Percentiles rank a stretch among this genome's conserved stretches.
These are phyloP conservation scores for Polypedilum vanderplanki DNA, from an alignment of 1,140 invertebrate genomes.

Conservation along the genomic window DNA sequence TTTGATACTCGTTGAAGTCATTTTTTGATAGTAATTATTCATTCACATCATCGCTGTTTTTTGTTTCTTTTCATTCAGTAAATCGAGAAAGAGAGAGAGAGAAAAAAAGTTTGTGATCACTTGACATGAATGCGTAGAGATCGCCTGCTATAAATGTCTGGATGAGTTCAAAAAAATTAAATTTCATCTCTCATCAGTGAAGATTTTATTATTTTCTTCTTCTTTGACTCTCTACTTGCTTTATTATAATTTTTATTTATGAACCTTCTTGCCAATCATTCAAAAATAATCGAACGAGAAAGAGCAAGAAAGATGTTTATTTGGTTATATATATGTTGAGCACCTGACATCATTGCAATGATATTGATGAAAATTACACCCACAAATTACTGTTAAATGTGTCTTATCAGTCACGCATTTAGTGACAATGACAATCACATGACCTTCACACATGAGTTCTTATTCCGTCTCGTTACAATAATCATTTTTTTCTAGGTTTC, in stretches of 20 bases:
- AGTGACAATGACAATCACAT: background rate
- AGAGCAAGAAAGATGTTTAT: background rate
- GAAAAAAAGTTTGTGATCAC: background rate
- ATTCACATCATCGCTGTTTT: background rate
- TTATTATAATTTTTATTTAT: background rate
- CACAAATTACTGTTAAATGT: conserved; percentile 6
- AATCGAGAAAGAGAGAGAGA: no score
- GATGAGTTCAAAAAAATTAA: background rate
- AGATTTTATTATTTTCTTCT: no score
- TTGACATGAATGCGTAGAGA: conserved; percentile 12
- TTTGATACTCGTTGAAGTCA: conserved; percentile 3
- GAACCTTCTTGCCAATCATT: background rate
- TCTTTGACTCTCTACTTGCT: background rate
- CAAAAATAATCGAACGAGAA: background rate
- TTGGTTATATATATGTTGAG: background rate
- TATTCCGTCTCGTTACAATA: conserved; percentile 27
- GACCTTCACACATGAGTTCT: conserved; percentile 24
- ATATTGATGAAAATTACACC: background rate
- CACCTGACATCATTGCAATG: background rate
- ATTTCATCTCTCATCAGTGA: no score
- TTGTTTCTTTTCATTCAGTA: no score
- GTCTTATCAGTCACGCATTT: background rate
- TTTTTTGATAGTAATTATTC: background rate
- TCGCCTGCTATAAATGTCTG: conserved; percentile 15
- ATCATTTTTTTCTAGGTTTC: conserved; percentile 19